These are phyloP conservation scores for Chaetodon trifascialis DNA, from an alignment of 2,113 vertebrate species.

Conservation along the genomic window DNA sequence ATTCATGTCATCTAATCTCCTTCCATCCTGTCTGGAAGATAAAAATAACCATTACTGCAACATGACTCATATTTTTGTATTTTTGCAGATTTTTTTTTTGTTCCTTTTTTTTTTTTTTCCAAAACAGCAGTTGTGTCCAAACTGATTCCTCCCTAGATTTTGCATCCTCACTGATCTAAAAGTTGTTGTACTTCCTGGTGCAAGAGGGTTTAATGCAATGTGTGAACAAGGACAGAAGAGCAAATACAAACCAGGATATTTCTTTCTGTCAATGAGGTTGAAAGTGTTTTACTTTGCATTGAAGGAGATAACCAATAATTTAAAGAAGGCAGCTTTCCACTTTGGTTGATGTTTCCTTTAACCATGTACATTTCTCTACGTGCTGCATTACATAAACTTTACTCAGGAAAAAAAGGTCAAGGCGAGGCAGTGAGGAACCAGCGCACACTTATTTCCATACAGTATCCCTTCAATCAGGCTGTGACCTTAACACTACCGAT, in stretches of 20 bases:
- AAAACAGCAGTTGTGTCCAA: not conserved
- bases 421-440: conserved; percentile 47
- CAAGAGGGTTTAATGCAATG: not conserved
- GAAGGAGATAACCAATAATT: not conserved
- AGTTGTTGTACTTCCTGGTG: not conserved
- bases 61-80: conserved; percentile 28
- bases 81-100: not conserved
- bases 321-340: not conserved
- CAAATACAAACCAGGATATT: not conserved
- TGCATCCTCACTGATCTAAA: not conserved
- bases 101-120: too few species aligned
- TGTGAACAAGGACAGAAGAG: not conserved
- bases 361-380: conserved; percentile 10
- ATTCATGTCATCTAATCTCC: conserved; percentile 49
- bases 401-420: conserved; percentile 65
- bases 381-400: conserved; percentile 49
- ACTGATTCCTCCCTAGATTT: not conserved
- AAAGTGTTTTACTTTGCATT: not conserved
- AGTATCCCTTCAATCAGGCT: conserved; percentile 56
- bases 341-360: not conserved
- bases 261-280: not conserved
- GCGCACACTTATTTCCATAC: conserved; percentile 59
- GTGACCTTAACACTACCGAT: conserved; percentile 71
- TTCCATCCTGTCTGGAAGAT: conserved; percentile 36
- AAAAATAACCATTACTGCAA: conserved; percentile 39